Base-by-base conservation (phyloP, 2,888 invertebrate species). In the Linnaemya vulpina region DNA sequence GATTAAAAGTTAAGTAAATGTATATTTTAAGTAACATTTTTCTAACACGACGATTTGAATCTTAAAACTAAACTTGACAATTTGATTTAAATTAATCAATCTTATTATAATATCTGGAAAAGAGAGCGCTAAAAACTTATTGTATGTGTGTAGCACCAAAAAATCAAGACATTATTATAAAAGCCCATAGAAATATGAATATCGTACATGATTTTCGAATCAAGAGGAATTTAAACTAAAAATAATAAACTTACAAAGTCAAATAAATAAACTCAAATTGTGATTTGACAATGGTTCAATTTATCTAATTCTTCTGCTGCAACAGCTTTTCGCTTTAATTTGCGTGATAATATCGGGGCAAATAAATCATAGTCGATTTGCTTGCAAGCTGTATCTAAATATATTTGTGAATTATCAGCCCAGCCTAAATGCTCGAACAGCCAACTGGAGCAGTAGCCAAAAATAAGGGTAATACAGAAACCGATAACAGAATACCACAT, bases 401-500 rank as follows among this genome's bases (percentile, higher is more conserved):
- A 92, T 81, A 88, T 92, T 81, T 87, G 89, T 51, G 87, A 88
- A 89, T 91, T 91, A 51, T 90, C 89, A 3, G 91, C 92, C 43
- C 87, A 87, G 0, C 91, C 89, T 7, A 93, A 88, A 85, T 87
- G 89, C 20, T 90, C 90, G 40, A 93, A 87, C 3, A 93, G 63
- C 40, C 93, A 87, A 89, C 95, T 95, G 8, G 90, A 89, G 1
- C 92, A 1, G 75, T 93, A 93, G 20, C 95, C 95, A 25, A 93
- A 88, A 3, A 93, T 55, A 10, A 93, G 63, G 0, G 95, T 94
- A 11, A 93, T 86, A 0, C 93, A 10, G 63, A 94, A 91, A 38
- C 94, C 95, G 13, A 94, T 88, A 9, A 94, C 93, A 15, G 95
- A 94, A 71, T 95, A 95, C 94, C 95, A 96, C 92, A 96, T 92